Evolutionary conservation across 2,888 invertebrate species (phyloP), one percentile per base, ranked within the genome.

Genomic region (Chrysotoxum bicinctum): DNA sequence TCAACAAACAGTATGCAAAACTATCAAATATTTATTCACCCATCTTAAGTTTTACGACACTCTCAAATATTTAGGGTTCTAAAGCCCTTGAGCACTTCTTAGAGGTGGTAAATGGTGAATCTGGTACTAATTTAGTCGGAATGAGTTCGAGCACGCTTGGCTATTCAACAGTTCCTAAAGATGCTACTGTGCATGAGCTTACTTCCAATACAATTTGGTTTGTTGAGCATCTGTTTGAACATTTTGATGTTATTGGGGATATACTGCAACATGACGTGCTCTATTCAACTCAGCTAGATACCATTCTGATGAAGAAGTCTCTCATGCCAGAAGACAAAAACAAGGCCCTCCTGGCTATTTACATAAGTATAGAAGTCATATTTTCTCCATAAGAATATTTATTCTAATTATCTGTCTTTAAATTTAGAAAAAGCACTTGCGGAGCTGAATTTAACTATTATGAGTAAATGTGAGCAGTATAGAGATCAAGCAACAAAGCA

Each of bases 101-200:
- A 79, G 98, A 98, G 89, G 97, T 96, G 80, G 95, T 98, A 35
- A 94, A 96, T 85, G 94, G 93, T 26, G 97, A 97, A 91, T 93
- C 94, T 60, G 96, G 95, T 87, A 94, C 95, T 78, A 95, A 96
- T 89, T 95, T 99, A 89, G 92, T 92, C 1, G 91, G 92, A n/a
- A 91, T 91, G 88, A 91, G 91, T 80, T 88, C 90, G 2, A 91
- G 89, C 50, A 90, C 90, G 3, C 88, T 90, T 16, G 88, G 88
- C 1, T 89, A 89, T 80, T 89, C 90, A 8, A 90, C 90, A 87
- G 91, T 92, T 10, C 98, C 99, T 0, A 96, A 96, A 90, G 99
- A 99, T 93, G 99, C 99, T 80, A 99, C 99, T 0, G 99, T 99
- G 37, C 99, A 99, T 90, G 98, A 99, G 92, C 93, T 98, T 80